Evolutionary conservation across 2,113 vertebrate species (phyloP).

Genomic region (Phodopus roborovskii): DNA sequence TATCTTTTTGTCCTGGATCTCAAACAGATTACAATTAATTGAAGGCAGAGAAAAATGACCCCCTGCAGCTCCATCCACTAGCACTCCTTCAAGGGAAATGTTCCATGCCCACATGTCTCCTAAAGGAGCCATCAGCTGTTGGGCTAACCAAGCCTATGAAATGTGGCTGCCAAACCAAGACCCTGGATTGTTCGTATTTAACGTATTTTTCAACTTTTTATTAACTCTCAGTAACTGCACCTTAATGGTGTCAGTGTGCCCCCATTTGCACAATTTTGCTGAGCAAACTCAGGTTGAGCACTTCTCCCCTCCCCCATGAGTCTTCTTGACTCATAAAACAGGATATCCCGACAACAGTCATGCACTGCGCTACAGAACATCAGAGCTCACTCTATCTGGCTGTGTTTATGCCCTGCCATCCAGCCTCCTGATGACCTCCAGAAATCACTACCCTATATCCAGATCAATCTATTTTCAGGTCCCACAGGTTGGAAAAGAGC

Average conservation of each 20-base stretch:
- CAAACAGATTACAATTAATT: conserved; percentile 25
- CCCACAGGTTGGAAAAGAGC: neutral
- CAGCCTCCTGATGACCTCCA: neutral
- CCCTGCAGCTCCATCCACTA: neutral
- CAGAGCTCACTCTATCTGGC: neutral
- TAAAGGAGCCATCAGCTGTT: neutral
- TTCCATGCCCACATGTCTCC: neutral
- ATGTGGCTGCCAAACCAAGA: neutral
- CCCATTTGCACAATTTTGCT: neutral
- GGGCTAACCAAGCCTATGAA: neutral
- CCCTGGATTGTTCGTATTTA: neutral
- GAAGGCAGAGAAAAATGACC: neutral
- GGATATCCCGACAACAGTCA: neutral
- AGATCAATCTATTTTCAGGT: neutral
- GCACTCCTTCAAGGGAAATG: neutral
- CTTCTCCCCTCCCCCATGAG: neutral
- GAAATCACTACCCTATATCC: neutral
- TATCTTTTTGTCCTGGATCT: neutral
- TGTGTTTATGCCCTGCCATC: neutral
- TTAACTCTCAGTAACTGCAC: neutral
- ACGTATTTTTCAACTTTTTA: neutral
- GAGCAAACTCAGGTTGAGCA: neutral
- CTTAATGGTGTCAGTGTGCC: no score
- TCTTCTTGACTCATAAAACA: neutral
- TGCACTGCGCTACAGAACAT: neutral